Base-by-base conservation (phyloP, 2,113 vertebrate species). In the Eptesicus fuscus region DNA sequence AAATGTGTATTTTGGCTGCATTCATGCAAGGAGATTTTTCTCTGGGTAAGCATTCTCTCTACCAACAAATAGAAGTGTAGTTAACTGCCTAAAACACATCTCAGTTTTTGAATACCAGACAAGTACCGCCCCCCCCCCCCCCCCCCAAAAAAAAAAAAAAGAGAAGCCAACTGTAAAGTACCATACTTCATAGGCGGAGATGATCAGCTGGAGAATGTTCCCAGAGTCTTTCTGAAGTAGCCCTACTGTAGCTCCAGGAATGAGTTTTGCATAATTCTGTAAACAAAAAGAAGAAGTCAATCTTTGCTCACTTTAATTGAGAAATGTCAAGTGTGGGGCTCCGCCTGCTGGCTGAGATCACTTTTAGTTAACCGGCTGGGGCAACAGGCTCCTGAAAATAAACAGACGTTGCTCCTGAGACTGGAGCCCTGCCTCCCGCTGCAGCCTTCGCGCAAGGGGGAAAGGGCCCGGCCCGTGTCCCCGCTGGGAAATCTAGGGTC, bases 221-320 rank as follows among this genome's bases (percentile, higher is more conserved):
- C 98, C 97, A 7, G 99, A 99, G 97, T 99, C 99, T 5, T 96
- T 73, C 49, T 98, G 99, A 93, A 99, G 96, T 37, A 97, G 97
- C 74, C 99, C 99, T 63, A 99, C 99, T 0, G 99, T 99, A 89
- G 99, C 99, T 53, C 99, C 99, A 97, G 99, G 99, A 98, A 99
- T 99, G 93, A 99, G 98, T 87, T 99, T 98, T 83, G 99, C 99
- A 96, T 99, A 99, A 95, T 99, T 99, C 99, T 99, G 93, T 56
- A 97, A 98, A 96, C 77, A 94, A 84, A 91, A 94, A 95, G 56
- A 87, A 35, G 30, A 51, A 93, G 7, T 92, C 1, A 78, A 14
- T 84, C 86, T 93, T 83, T 93, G 65, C 49, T 84, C 35, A 40
- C 3, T 40, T 40, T 83, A 0, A 28, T 12, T 79, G 67, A 93